phyloP scores from a whole-genome alignment of 2,888 invertebrate genomes.

The Miltochrista miniata region DNA sequence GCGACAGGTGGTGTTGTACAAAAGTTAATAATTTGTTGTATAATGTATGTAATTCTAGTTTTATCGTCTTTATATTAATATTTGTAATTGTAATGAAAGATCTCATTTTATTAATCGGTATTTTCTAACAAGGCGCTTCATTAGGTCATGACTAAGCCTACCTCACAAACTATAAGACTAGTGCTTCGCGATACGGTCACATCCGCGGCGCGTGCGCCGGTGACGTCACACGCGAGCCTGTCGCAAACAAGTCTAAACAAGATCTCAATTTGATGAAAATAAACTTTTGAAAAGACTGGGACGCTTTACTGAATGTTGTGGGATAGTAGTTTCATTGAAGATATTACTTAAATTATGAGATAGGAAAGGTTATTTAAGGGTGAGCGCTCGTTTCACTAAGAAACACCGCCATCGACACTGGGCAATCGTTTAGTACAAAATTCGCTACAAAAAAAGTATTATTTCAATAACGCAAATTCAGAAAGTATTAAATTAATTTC shows the following conservation, averaged over 20 bases:
- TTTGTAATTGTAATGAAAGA: conserved; percentile 84
- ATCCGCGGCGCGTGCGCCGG: conserved; percentile 29
- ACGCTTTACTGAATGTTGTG: conserved; percentile 84
- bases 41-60: conserved; percentile 81
- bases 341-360: conserved; percentile 82
- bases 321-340: conserved; percentile 81
- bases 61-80: conserved; percentile 81
- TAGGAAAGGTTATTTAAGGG: conserved; percentile 77
- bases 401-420: conserved; percentile 63
- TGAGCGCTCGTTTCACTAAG: conserved; percentile 52
- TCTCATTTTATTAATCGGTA: conserved; percentile 84
- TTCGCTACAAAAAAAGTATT: conserved; percentile 75
- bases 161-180: conserved; percentile 80
- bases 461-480: conserved; percentile 77
- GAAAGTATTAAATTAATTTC: conserved; percentile 76
- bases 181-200: conserved; percentile 49
- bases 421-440: conserved; percentile 78
- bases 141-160: conserved; percentile 84
- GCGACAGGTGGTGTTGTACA: conserved; percentile 68
- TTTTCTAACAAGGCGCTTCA: conserved; percentile 84
- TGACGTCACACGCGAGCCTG: conserved; percentile 51
- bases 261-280: conserved; percentile 84
- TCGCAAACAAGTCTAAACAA: conserved; percentile 80
- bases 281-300: conserved; percentile 83
- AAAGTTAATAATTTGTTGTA: conserved; percentile 81